phyloP scores from a whole-genome alignment of 2,797 vertebrate genomes.

The Amazona finschi region DNA sequence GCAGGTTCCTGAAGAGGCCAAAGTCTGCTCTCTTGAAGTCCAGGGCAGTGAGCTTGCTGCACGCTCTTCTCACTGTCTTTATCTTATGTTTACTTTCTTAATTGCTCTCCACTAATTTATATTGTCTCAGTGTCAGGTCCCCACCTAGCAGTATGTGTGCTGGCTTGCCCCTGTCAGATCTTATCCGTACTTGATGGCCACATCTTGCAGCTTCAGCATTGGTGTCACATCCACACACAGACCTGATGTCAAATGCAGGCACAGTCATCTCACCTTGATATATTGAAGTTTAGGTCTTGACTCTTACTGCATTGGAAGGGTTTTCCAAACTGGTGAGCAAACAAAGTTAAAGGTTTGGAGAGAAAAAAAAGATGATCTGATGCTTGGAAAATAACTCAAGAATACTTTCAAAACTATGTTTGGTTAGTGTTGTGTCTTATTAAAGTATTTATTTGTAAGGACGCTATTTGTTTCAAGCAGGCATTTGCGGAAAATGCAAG shows the following conservation, averaged over 20 bases:
- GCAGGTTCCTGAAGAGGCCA: too few relatives aligned
- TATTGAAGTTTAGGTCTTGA: background rate
- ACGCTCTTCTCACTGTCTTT: too few relatives aligned
- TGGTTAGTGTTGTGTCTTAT: background rate
- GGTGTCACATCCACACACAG: rapidly evolving
- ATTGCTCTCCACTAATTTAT: background rate
- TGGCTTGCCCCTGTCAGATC: background rate
- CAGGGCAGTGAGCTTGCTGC: too few relatives aligned
- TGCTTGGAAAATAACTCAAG: background rate
- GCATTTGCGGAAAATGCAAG: background rate
- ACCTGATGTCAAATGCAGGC: background rate
- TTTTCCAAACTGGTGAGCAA: background rate
- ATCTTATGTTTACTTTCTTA: background rate
- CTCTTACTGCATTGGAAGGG: background rate
- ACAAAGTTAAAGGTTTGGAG: background rate
- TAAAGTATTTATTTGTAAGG: background rate
- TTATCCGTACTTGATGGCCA: background rate
- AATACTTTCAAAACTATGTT: background rate
- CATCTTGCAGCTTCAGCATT: background rate
- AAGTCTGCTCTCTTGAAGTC: too few relatives aligned
- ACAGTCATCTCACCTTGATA: background rate
- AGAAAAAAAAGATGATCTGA: background rate
- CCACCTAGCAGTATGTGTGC: rapidly evolving
- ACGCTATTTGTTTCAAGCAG: background rate
- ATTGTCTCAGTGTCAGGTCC: background rate